A percentile compares a stretch with the other conserved stretches of the same genome.
phyloP scores from a whole-genome alignment of 1,140 invertebrate species.

The Heliconius hewitsoni region DNA sequence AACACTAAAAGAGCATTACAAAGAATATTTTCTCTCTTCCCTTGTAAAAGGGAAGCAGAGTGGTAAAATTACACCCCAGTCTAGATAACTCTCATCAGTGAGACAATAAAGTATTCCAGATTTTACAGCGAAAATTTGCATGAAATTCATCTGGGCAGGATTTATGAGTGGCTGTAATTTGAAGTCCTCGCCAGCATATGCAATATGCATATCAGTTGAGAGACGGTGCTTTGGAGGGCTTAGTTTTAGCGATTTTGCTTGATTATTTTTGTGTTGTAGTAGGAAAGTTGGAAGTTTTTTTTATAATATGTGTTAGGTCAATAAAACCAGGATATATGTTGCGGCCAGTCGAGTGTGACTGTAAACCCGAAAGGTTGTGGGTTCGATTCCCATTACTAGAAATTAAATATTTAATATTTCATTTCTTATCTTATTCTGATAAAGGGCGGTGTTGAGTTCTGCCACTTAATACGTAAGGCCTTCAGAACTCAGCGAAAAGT shows the following conservation, averaged over 20 bases:
- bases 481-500: too few species aligned
- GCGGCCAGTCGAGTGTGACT: too few species aligned
- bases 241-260: constrained; percentile 1
- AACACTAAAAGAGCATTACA: background rate
- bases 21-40: constrained; percentile 5
- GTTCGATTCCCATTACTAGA: too few species aligned
- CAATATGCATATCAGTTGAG: constrained; percentile 32
- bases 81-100: constrained; percentile 37
- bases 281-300: background rate
- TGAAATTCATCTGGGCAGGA: constrained; percentile 61
- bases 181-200: constrained; percentile 44
- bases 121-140: constrained; percentile 64
- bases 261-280: background rate
- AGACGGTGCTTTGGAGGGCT: background rate
- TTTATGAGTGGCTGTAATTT: constrained; percentile 57
- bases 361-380: too few species aligned
- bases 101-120: constrained; percentile 53
- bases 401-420: too few species aligned
- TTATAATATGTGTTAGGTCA: too few species aligned
- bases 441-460: too few species aligned
- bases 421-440: too few species aligned
- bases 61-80: constrained; percentile 35
- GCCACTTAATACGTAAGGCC: too few species aligned
- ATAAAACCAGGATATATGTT: too few species aligned
- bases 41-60: constrained; percentile 12